Conservation (phyloP, 2,797 vertebrate genomes). For the Nasua narica region DNA sequence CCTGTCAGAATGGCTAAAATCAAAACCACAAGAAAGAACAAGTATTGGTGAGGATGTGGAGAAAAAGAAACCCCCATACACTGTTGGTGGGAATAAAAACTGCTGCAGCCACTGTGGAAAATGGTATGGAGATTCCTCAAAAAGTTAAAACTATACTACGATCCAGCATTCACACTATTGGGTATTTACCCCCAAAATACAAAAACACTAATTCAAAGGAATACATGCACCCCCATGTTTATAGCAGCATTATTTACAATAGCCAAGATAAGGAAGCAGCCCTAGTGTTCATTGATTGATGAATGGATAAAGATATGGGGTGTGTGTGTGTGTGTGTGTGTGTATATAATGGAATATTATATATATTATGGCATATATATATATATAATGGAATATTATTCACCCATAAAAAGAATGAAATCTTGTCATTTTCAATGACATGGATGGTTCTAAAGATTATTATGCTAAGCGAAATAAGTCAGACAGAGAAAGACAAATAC, state of each 20-base stretch:
- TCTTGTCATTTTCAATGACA: not conserved
- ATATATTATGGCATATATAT: too few species aligned
- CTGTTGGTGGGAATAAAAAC: not conserved
- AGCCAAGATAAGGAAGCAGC: not conserved
- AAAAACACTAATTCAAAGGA: not conserved
- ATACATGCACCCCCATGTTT: not conserved
- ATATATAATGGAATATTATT: not conserved
- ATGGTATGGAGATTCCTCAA: not conserved
- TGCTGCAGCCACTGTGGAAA: not conserved
- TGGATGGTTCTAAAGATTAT: not conserved
- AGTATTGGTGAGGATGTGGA: not conserved
- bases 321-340: too few species aligned
- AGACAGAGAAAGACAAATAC: not conserved
- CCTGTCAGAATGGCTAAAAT: not conserved
- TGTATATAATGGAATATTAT: too few species aligned
- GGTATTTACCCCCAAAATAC: not conserved
- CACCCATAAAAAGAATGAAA: not conserved
- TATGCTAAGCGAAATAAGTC: not conserved
- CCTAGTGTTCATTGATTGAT: not conserved
- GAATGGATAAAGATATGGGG: not conserved
- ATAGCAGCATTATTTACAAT: not conserved
- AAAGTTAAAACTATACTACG: not conserved
- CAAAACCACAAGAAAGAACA: not conserved
- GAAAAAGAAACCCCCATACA: not conserved
- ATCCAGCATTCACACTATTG: not conserved